Conservation (phyloP, 2,797 vertebrate genomes). For the Sebastiscus tertius region DNA sequence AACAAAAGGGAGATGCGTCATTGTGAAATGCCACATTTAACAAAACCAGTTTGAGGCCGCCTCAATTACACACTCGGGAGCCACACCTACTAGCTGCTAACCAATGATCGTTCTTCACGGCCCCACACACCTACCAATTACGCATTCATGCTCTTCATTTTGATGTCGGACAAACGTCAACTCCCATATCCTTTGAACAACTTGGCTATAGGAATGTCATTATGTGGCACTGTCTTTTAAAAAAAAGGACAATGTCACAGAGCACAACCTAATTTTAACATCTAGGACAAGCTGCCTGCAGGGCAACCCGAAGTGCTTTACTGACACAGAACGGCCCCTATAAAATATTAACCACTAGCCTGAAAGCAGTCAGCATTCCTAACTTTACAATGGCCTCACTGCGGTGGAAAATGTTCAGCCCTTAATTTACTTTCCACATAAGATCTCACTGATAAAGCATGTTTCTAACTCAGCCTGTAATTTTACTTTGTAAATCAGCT, state of each 20-base stretch:
- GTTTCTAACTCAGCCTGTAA: background rate
- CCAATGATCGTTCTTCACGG: background rate
- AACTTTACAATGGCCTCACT: background rate
- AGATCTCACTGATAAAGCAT: background rate
- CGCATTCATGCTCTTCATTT: background rate
- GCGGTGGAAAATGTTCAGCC: background rate
- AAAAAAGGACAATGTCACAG: background rate
- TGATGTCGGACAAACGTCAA: fast-evolving
- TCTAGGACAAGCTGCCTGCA: background rate
- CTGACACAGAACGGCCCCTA: background rate
- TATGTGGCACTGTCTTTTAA: too few species aligned
- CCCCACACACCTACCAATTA: background rate
- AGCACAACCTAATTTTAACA: background rate
- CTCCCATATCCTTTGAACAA: too few species aligned
- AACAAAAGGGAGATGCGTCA: background rate
- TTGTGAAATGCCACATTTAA: background rate
- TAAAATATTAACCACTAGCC: background rate
- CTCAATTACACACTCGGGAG: background rate
- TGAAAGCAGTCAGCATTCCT: slow-evolving; percentile 5
- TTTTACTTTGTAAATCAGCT: background rate
- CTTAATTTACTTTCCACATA: background rate
- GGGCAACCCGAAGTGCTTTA: background rate
- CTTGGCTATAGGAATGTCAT: too few species aligned
- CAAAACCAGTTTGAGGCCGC: slow-evolving; percentile 1
- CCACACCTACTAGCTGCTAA: slow-evolving; percentile 7